Base-by-base conservation (phyloP, 2,888 invertebrate species). In the Craniophora ligustri region DNA sequence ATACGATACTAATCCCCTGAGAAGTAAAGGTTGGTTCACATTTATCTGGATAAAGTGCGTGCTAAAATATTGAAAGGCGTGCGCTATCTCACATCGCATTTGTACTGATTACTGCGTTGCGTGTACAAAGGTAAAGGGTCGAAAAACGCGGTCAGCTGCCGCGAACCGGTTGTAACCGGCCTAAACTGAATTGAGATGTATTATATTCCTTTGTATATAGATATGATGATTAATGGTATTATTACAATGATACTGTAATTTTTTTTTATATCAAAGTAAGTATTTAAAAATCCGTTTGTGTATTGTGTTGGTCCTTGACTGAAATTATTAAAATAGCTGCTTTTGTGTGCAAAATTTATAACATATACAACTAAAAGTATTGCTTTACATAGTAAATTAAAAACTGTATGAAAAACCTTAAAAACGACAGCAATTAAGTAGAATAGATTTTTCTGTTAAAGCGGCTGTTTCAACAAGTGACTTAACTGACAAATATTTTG, bases 31-130 rank as follows among this genome's bases (percentile, higher is more conserved):
- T 88, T 83, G 76, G 65, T 72, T 72, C 80, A 78, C 88, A 91
- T 91, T 91, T 88, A 85, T 91, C 87, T 82, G 85, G 87, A 88
- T 90, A 82, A 85, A 86, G 85, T 86, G 87, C 84, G 85, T 86
- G 87, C 81, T 91, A 88, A 91, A 91, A 89, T 91, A 91, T 92
- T 89, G 89, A 90, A 78, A 82, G 82, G 82, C 72, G 77, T 66
- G 78, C 83, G 78, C 82, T 86, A 89, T 88, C 87, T 84, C 71
- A 77, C 78, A 86, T 86, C 88, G 81, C 88, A 91, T 91, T 92
- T 91, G 85, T 89, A 85, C 88, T 90, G 89, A 91, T 92, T 91
- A 91, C 84, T 18, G 70, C 61, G 65, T 68, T 73, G 79, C 64
- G 78, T 78, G 77, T 65, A 67, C 65, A 78, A 80, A 81, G 79